Evolutionary conservation across 2,797 vertebrate species (phyloP), one percentile per base, ranked within the genome.

Genomic region (Sebastiscus albofasciatus): DNA sequence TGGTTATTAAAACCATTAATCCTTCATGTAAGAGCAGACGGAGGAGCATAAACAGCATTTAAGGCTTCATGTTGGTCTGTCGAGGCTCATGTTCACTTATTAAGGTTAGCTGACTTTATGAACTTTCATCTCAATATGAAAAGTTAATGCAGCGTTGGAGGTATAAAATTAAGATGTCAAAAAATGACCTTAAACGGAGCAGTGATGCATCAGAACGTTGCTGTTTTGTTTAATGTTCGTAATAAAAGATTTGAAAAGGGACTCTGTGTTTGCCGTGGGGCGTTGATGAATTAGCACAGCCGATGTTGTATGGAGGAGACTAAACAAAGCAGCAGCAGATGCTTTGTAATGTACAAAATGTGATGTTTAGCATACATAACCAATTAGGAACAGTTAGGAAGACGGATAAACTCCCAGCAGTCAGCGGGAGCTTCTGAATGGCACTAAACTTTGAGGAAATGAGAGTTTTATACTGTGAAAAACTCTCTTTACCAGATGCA

Each of bases 401-500:
- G 29, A 58, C 0, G 49, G 10, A 31, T 61, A 24, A 34, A 68
- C 33, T 69, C 75, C 66, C 72, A 80, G 66, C 71, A 75, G 79
- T 34, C 70, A 54, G 66, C 60, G 34, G 78, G 55, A 66, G 67
- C 14, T n/a, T 66, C 1, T 68, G 7, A 72, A 70, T 5, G 34
- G 20, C 52, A 52, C 68, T 33, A 16, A 33, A 46, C 64, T 52
- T 27, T 7, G 68, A 79, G 31, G 31, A 20, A 67, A 64, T 46
- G 14, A 76, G 24, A 6, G 4, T n/a, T 65, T 22, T 16, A 12
- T 11, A 58, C n/a, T 18, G 18, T 49, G 20, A 49, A 36, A 49
- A 8, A 8, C 16, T 8, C 56, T 33, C 8, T 61, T 65, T 90
- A 94, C 98, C 98, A 99, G 92, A 99, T 99, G 93, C 98, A 99